Base-by-base conservation (phyloP, 2,797 vertebrate species). In the Peromyscus melanophrys region DNA sequence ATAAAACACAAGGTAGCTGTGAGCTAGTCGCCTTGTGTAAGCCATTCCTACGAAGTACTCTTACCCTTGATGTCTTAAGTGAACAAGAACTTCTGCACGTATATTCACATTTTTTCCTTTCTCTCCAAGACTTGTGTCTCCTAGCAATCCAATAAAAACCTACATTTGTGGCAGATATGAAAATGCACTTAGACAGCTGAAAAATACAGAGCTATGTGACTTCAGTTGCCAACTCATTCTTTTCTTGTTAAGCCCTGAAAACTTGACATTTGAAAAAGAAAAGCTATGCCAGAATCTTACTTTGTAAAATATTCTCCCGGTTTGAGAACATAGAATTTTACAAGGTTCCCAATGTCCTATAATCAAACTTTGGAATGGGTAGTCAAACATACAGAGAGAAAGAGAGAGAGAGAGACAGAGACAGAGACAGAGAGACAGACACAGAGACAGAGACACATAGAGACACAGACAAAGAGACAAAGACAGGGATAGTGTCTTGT, bases 301-400 rank as follows among this genome's bases (percentile, higher is more conserved):
- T 95, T 96, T 80, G 40, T 97, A 97, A 98, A 96, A 93, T 75
- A 82, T 89, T 69, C 81, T 77, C 95, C 52, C 0, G 94, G 40
- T 65, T 95, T 83, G 95, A 96, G 85, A 98, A 97, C 40, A 92
- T 59, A 95, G 76, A 86, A 61, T 89, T 96, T 98, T 96, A 95
- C 93, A 98, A 96, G 80, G 94, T 97, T 97, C 85, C 96, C 97
- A 95, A 97, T 97, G 89, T 95, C 97, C 96, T 92, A 85, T 0
- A 25, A 97, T 97, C 96, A 95, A 97, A 96, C 59, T 98, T 98
- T 98, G 96, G 98, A 98, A 98, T 88, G 95, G 89, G 76, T 97
- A 96, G 93, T 96, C 97, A 98, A 97, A 96, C 93, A 92, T 75
- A 95, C 10, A 55, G n/a, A 23, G 10, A 2, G 4, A 4, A 4